Conservation (phyloP, 2,797 vertebrate species). For the Falco biarmicus region DNA sequence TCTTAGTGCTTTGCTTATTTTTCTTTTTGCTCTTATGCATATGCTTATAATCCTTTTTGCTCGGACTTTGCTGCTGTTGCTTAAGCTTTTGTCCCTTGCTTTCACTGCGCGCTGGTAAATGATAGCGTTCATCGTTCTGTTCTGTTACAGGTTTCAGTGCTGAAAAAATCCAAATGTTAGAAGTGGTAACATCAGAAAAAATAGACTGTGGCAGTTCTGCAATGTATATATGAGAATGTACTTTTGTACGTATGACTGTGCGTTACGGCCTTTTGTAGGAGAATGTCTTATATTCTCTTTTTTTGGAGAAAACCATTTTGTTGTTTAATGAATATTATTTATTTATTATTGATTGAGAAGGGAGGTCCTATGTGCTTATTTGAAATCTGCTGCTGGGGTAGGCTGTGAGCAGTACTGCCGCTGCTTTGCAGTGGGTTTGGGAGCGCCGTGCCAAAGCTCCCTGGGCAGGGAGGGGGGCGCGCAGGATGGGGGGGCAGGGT, state of each 20-base stretch:
- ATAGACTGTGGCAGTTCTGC: background rate
- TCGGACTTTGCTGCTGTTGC: background rate
- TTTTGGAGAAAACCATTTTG: background rate
- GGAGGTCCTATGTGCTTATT: background rate
- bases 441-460: too few relatives aligned
- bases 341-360: background rate
- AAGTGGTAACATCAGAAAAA: background rate
- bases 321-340: background rate
- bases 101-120: background rate
- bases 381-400: accelerated
- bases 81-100: background rate
- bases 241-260: background rate
- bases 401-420: background rate
- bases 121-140: background rate
- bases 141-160: background rate
- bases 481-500: too few relatives aligned
- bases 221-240: background rate
- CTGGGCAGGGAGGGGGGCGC: background rate
- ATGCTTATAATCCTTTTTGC: background rate
- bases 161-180: background rate
- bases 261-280: background rate
- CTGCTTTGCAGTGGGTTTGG: background rate
- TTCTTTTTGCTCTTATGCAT: background rate
- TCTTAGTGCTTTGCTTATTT: background rate
- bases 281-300: background rate